Evolutionary conservation across 2,888 invertebrate species (phyloP).

Genomic region (Apantesis nais): DNA sequence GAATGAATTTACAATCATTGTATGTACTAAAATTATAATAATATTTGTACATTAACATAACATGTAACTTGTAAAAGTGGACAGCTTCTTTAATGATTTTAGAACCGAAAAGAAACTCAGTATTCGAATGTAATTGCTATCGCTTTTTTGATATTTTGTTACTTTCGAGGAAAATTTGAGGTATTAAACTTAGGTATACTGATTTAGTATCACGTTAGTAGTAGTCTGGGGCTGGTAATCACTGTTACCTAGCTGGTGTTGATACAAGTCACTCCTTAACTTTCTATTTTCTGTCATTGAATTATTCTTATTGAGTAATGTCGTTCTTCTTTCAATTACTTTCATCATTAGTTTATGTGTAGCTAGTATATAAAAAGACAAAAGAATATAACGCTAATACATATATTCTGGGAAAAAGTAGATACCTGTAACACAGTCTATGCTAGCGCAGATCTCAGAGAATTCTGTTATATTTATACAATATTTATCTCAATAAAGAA

Average conservation of each 20-base stretch:
- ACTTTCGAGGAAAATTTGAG: neutral
- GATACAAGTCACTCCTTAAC: neutral
- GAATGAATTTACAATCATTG: neutral
- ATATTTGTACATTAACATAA: neutral
- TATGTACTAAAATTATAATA: neutral
- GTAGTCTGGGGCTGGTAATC: neutral
- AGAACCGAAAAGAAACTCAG: neutral
- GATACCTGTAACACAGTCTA: no score
- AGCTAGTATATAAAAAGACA: neutral
- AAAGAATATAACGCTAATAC: neutral
- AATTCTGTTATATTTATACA: no score
- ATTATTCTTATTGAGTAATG: neutral
- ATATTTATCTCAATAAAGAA: no score
- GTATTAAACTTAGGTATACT: neutral
- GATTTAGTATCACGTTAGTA: neutral
- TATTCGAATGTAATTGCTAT: neutral
- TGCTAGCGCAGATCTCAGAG: no score
- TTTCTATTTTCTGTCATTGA: neutral
- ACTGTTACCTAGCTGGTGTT: neutral
- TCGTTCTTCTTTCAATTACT: neutral
- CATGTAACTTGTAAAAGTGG: neutral
- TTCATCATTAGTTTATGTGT: neutral
- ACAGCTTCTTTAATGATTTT: neutral
- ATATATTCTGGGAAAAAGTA: no score
- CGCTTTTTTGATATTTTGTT: neutral